phyloP scores from a whole-genome alignment of 2,888 invertebrate species.

The Eudemis profundana region DNA sequence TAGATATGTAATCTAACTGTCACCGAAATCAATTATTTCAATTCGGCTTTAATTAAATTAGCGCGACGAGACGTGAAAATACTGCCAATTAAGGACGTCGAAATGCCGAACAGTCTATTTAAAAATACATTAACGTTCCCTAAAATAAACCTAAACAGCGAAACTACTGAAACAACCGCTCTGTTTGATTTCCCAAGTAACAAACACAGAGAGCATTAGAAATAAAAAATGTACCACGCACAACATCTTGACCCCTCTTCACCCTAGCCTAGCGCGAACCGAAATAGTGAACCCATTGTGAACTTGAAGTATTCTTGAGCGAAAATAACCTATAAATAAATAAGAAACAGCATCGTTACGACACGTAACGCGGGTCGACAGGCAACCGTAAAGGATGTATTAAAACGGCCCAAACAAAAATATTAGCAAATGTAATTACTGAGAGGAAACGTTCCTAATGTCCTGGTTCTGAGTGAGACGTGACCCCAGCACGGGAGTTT shows the following conservation, averaged over 20 bases:
- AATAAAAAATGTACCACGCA: slow-evolving; percentile 35
- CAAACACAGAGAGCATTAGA: slow-evolving; percentile 20
- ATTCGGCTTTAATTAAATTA: slow-evolving; percentile 12
- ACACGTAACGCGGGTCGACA: slow-evolving; percentile 58
- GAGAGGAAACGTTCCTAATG: slow-evolving; percentile 54
- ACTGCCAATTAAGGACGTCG: background rate
- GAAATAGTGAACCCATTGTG: slow-evolving; percentile 26
- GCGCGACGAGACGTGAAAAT: slow-evolving; percentile 7
- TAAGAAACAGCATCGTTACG: slow-evolving; percentile 43
- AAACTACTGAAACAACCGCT: background rate
- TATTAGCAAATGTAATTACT: slow-evolving; percentile 75
- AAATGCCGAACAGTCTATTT: background rate
- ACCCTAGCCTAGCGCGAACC: slow-evolving; percentile 8
- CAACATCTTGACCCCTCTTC: slow-evolving; percentile 28
- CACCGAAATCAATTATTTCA: background rate
- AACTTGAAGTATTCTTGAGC: slow-evolving; percentile 15
- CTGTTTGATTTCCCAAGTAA: slow-evolving; percentile 28
- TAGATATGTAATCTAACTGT: background rate
- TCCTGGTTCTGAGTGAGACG: slow-evolving; percentile 65
- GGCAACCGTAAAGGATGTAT: slow-evolving; percentile 73
- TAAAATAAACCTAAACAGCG: background rate
- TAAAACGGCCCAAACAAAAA: slow-evolving; percentile 66
- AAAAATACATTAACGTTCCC: background rate
- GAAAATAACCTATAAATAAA: slow-evolving; percentile 41
- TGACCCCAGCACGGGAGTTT: slow-evolving; percentile 68